Conservation (phyloP, 92 coral and sea anemone species). For the Porites lobata region DNA sequence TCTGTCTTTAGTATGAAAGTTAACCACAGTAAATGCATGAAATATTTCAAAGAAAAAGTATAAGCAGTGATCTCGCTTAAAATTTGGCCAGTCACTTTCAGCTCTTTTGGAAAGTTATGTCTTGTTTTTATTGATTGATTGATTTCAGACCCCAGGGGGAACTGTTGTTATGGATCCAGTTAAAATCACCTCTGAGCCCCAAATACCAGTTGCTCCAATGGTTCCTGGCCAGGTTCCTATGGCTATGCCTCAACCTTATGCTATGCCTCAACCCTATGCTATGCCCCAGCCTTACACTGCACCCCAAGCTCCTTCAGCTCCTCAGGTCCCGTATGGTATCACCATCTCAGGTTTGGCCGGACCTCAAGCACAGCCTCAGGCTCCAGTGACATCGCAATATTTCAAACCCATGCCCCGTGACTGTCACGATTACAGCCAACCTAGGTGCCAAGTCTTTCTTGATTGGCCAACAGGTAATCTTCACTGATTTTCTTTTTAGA, state of each 20-base stretch:
- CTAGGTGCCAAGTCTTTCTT: conserved; percentile 82
- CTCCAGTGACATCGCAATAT: conserved; percentile 32
- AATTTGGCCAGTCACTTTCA: too few species aligned
- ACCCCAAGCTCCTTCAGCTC: conserved; percentile 35
- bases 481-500: not conserved
- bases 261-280: conserved; percentile 36
- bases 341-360: conserved; percentile 36
- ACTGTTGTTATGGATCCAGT: conserved; percentile 46
- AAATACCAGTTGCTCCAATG: conserved; percentile 48
- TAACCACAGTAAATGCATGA: too few species aligned
- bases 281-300: conserved; percentile 37
- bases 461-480: conserved; percentile 91
- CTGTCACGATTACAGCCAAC: conserved; percentile 72
- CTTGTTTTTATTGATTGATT: not conserved
- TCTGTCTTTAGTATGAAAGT: too few species aligned
- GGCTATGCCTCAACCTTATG: conserved; percentile 43
- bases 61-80: too few species aligned
- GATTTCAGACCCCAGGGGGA: conserved; percentile 34
- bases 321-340: conserved; percentile 27
- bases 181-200: conserved; percentile 32
- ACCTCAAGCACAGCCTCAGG: conserved; percentile 26
- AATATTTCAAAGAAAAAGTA: too few species aligned
- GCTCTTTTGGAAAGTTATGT: too few species aligned
- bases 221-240: conserved; percentile 46
- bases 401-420: conserved; percentile 80